These are phyloP conservation scores for Ammodytes dubius DNA, from an alignment of 2,113 vertebrate species.

Conservation along the genomic window DNA sequence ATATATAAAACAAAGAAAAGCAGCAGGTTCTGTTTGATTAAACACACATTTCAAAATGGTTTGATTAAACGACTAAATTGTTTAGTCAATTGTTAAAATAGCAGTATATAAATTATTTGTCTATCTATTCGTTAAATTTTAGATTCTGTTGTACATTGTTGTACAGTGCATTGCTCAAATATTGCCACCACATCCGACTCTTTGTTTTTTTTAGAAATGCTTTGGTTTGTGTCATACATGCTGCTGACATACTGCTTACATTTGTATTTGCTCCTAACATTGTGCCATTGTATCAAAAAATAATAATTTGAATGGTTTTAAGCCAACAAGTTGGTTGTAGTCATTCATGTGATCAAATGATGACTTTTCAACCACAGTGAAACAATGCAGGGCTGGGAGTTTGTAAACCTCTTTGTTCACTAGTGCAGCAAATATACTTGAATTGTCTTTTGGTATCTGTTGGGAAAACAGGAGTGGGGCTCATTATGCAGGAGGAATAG, in stretches of 20 bases:
- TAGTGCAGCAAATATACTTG: neutral
- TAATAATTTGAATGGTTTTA: neutral
- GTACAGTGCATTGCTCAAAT: no score
- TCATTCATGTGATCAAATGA: neutral
- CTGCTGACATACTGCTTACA: neutral
- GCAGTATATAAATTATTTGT: neutral
- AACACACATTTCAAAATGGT: no score
- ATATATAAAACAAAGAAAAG: no score
- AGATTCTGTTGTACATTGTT: neutral
- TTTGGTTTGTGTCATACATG: neutral
- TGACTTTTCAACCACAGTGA: neutral
- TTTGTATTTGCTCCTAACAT: neutral
- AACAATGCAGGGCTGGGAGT: neutral
- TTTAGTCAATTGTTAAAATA: neutral
- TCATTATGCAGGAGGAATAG: neutral
- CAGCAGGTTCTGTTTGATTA: no score
- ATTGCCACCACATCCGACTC: neutral
- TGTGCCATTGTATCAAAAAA: neutral
- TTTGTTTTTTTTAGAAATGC: neutral
- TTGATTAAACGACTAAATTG: neutral
- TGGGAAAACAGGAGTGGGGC: neutral
- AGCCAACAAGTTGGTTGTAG: neutral
- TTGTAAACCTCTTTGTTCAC: neutral
- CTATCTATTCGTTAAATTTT: no score
- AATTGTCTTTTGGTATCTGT: neutral